Evolutionary conservation across 2,113 vertebrate genomes (phyloP).

Genomic region (Carlito syrichta): DNA sequence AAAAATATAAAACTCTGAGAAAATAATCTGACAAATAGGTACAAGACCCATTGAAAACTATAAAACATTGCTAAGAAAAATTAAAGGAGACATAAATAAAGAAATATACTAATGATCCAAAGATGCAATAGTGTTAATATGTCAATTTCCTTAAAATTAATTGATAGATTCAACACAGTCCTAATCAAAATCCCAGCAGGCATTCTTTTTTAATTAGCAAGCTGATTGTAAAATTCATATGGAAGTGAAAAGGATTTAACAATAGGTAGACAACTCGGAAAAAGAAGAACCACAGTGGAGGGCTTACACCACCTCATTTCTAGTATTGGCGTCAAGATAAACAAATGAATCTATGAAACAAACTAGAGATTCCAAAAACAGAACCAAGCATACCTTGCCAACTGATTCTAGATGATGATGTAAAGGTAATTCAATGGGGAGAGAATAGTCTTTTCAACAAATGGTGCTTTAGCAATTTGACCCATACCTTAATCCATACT

Average conservation of each 20-base stretch:
- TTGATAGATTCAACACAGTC: background rate
- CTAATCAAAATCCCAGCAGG: background rate
- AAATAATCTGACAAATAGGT: background rate
- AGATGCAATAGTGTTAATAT: background rate
- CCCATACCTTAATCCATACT: background rate
- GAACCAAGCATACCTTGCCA: background rate
- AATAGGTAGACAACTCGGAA: background rate
- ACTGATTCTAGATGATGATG: background rate
- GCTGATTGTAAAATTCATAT: background rate
- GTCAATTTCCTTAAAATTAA: background rate
- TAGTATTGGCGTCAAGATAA: background rate
- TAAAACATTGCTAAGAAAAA: background rate
- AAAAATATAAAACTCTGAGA: background rate
- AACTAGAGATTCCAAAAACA: background rate
- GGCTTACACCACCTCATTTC: background rate
- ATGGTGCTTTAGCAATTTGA: background rate
- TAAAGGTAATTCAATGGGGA: background rate
- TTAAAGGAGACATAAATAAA: background rate
- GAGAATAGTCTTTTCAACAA: background rate
- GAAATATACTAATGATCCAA: background rate
- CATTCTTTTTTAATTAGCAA: background rate
- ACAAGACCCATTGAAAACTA: background rate
- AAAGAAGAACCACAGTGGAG: background rate
- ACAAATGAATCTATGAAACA: background rate
- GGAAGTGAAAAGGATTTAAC: background rate